A percentile compares a stretch with the other conserved stretches of the same genome.
phyloP scores from a whole-genome alignment of 2,113 vertebrate genomes.

The Sinocyclocheilus maitianheensis region DNA sequence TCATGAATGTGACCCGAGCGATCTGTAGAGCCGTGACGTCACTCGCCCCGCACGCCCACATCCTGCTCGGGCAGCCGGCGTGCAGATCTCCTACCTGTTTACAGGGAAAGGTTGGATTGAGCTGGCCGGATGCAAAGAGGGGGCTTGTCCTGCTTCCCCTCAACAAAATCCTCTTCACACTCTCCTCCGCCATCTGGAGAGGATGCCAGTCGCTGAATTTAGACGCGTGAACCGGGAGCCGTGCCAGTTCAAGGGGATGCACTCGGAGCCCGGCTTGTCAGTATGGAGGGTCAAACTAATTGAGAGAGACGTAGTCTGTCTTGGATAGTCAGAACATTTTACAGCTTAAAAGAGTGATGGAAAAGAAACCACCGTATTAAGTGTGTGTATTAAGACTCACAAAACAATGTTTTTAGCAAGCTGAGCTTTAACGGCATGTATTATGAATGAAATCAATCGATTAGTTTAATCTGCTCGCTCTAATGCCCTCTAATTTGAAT shows the following conservation, averaged over 20 bases:
- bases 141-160: conserved; percentile 65
- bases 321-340: background rate
- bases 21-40: conserved; percentile 37
- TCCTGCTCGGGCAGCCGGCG: conserved; percentile 51
- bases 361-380: background rate
- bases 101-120: conserved; percentile 59
- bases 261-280: conserved; percentile 60
- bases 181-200: conserved; percentile 74
- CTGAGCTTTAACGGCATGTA: background rate
- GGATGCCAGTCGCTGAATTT: conserved; percentile 72
- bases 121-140: conserved; percentile 69
- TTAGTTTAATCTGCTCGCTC: background rate
- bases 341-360: background rate
- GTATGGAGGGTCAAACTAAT: conserved; percentile 2
- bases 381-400: too few relatives aligned
- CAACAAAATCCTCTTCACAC: conserved; percentile 65
- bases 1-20: background rate
- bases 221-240: conserved; percentile 58
- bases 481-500: background rate
- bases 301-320: background rate
- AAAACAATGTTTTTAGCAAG: background rate
- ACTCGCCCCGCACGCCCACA: conserved; percentile 26
- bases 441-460: background rate
- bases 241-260: conserved; percentile 68
- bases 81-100: conserved; percentile 46